Conservation (phyloP, 1,140 invertebrate genomes). For the Aphis gossypii region DNA sequence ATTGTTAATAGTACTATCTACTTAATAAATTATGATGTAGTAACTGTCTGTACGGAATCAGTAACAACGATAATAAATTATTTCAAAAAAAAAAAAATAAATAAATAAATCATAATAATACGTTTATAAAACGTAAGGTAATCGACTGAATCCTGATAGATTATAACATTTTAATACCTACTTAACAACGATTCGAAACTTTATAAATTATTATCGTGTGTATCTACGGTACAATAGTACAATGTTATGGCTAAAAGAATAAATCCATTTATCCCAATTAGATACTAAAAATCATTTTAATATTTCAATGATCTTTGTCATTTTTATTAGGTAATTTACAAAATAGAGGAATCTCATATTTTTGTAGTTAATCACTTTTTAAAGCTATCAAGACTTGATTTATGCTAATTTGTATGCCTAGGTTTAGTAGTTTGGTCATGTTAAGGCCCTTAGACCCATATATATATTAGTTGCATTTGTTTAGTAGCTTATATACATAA, state of each 20-base stretch:
- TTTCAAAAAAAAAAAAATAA: background rate
- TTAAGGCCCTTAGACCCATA: background rate
- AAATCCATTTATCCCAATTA: background rate
- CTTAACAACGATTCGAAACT: background rate
- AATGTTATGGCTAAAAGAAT: no score
- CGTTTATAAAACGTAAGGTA: background rate
- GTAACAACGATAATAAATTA: background rate
- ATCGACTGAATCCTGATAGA: background rate
- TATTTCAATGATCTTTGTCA: background rate
- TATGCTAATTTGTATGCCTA: background rate
- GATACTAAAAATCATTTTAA: no score
- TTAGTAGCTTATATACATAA: background rate
- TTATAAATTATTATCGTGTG: no score
- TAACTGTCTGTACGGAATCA: background rate
- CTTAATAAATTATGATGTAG: background rate
- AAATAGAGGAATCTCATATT: background rate
- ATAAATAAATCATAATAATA: background rate
- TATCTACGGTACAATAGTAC: no score
- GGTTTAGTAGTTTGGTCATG: background rate
- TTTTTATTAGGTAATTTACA: background rate
- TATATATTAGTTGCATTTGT: background rate
- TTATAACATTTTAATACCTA: background rate
- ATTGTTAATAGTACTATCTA: background rate
- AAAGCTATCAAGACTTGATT: background rate
- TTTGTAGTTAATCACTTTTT: background rate